phyloP scores from a whole-genome alignment of 2,888 invertebrate genomes.

The Bellardia pandia region DNA sequence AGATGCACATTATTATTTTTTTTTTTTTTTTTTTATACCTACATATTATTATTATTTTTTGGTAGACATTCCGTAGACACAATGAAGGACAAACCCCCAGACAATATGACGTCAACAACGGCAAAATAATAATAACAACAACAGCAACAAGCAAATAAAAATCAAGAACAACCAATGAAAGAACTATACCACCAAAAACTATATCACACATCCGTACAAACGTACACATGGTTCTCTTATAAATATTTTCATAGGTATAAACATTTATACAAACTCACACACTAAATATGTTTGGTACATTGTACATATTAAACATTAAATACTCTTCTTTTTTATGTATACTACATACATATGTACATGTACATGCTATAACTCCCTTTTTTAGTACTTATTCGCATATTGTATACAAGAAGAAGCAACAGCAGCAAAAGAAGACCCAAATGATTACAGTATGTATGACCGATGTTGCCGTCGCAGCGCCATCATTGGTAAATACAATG shows the following conservation, averaged over 20 bases:
- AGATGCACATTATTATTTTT: slow-evolving; percentile 60
- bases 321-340: slow-evolving; percentile 18
- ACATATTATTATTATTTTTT: slow-evolving; percentile 56
- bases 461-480: not conserved
- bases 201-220: slow-evolving; percentile 14
- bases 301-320: slow-evolving; percentile 44
- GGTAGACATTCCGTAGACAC: slow-evolving; percentile 72
- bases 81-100: slow-evolving; percentile 70
- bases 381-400: slow-evolving; percentile 17
- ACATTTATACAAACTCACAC: not conserved
- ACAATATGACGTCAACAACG: slow-evolving; percentile 65
- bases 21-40: slow-evolving; percentile 53
- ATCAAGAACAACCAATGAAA: slow-evolving; percentile 7
- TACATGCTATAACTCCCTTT: slow-evolving; percentile 11
- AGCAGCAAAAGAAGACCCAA: slow-evolving; percentile 7
- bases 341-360: not conserved
- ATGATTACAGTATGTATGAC: not conserved
- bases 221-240: not conserved
- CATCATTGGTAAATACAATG: not conserved
- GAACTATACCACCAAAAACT: slow-evolving; percentile 45
- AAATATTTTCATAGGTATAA: slow-evolving; percentile 6
- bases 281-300: not conserved
- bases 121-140: slow-evolving; percentile 54
- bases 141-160: slow-evolving; percentile 24
- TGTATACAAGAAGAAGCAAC: slow-evolving; percentile 6